phyloP scores from a whole-genome alignment of 2,888 invertebrate genomes.

The Endomychus coccineus region DNA sequence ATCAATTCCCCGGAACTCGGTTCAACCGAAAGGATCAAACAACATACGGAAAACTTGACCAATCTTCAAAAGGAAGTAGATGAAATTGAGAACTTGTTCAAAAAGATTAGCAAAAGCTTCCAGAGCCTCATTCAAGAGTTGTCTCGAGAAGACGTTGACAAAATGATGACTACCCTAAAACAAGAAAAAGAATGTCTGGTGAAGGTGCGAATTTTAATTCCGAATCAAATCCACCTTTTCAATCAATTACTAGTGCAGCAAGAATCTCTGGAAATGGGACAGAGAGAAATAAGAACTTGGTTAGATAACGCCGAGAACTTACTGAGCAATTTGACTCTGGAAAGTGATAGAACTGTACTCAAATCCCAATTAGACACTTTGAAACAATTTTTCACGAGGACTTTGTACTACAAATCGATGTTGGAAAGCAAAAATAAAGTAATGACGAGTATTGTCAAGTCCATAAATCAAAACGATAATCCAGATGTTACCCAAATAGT shows the following conservation, averaged over 20 bases:
- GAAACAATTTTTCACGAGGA: slow-evolving; percentile 81
- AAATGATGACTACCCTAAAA: slow-evolving; percentile 81
- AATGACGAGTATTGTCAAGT: slow-evolving; percentile 75
- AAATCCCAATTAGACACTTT: slow-evolving; percentile 72
- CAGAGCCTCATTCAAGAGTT: slow-evolving; percentile 85
- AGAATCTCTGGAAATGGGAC: slow-evolving; percentile 81
- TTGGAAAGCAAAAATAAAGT: slow-evolving; percentile 92
- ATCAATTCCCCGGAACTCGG: slow-evolving; percentile 65
- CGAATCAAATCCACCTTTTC: slow-evolving; percentile 72
- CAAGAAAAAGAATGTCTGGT: slow-evolving; percentile 85
- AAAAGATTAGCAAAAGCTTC: slow-evolving; percentile 84
- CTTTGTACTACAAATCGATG: slow-evolving; percentile 88
- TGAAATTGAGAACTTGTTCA: slow-evolving; percentile 81
- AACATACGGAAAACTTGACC: slow-evolving; percentile 71
- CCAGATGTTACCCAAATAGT: slow-evolving; percentile 67
- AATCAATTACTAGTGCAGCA: slow-evolving; percentile 80
- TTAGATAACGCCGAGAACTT: slow-evolving; percentile 75
- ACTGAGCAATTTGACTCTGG: slow-evolving; percentile 51
- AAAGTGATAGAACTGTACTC: slow-evolving; percentile 63
- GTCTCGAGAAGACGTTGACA: slow-evolving; percentile 83
- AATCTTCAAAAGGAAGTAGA: slow-evolving; percentile 75
- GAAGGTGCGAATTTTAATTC: slow-evolving; percentile 73
- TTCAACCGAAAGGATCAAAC: slow-evolving; percentile 68
- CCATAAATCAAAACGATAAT: slow-evolving; percentile 66
- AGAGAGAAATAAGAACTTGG: slow-evolving; percentile 81